phyloP scores from a whole-genome alignment of 2,797 vertebrate species.

The Microchirus variegatus region DNA sequence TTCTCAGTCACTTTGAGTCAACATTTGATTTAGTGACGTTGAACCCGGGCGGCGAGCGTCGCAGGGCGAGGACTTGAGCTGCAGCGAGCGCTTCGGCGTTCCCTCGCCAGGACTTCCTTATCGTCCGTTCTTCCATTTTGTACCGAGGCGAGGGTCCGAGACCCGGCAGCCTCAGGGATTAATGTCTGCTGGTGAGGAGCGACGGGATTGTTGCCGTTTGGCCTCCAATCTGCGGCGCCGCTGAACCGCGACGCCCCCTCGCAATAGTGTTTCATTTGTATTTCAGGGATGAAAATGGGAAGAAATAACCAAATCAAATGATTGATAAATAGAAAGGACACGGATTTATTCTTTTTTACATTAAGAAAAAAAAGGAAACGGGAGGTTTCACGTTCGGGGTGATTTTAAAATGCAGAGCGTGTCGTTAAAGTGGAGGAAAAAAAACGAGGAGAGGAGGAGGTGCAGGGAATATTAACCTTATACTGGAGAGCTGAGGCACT shows the following conservation, averaged over 20 bases:
- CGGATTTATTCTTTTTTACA: no score
- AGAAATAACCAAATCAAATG: slow-evolving; percentile 59
- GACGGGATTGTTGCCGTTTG: slow-evolving; percentile 50
- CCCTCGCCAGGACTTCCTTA: slow-evolving; percentile 66
- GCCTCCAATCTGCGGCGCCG: slow-evolving; percentile 59
- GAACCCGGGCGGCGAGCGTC: no score
- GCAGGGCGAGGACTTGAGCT: no score
- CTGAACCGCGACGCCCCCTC: slow-evolving; percentile 51
- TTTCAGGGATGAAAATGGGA: slow-evolving; percentile 50
- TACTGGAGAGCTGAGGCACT: slow-evolving; percentile 37
- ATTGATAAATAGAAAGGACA: slow-evolving; percentile 46
- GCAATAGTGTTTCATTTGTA: slow-evolving; percentile 63
- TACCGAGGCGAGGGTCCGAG: slow-evolving; percentile 56
- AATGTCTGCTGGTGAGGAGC: slow-evolving; percentile 68
- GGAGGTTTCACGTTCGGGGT: slow-evolving; percentile 6
- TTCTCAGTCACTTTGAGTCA: no score
- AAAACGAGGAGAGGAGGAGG: slow-evolving; percentile 17
- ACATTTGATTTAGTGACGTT: not conserved
- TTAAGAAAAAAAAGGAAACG: not conserved
- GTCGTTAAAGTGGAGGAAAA: slow-evolving; percentile 23
- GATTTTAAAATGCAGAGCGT: slow-evolving; percentile 43
- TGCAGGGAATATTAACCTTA: slow-evolving; percentile 27
- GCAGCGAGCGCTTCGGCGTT: slow-evolving; percentile 31
- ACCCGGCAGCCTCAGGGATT: slow-evolving; percentile 66
- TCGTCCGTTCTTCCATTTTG: slow-evolving; percentile 71